phyloP scores from a whole-genome alignment of 2,888 invertebrate species.

The Pterostichus madidus region DNA sequence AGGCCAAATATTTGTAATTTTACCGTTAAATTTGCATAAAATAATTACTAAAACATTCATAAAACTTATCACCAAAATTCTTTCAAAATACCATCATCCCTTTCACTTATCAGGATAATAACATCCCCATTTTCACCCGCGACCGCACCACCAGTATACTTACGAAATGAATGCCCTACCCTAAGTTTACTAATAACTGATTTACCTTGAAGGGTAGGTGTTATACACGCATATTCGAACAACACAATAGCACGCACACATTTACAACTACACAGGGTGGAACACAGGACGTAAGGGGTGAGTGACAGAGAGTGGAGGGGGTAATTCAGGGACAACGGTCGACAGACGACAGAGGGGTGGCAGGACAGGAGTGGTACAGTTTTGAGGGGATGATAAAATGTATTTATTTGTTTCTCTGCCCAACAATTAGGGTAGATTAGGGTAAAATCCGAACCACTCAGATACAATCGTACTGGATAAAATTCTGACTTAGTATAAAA shows the following conservation, averaged over 20 bases:
- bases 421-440: too few relatives aligned
- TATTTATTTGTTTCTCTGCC: too few relatives aligned
- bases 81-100: not conserved
- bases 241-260: conserved; percentile 28
- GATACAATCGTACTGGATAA: too few relatives aligned
- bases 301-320: too few relatives aligned
- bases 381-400: too few relatives aligned
- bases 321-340: not conserved
- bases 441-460: too few relatives aligned
- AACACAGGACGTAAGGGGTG: too few relatives aligned
- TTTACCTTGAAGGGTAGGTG: conserved; percentile 36
- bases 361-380: too few relatives aligned
- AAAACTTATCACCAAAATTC: not conserved
- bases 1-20: not conserved
- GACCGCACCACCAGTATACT: not conserved
- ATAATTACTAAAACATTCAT: too few relatives aligned
- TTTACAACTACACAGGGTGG: not conserved
- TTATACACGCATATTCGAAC: conserved; percentile 8
- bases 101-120: conserved; percentile 38
- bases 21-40: not conserved
- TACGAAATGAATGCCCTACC: conserved; percentile 53
- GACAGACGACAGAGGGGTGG: too few relatives aligned
- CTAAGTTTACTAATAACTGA: conserved; percentile 52
- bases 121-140: not conserved
- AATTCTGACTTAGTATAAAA: too few relatives aligned